Percentiles rank a stretch among this genome's conserved stretches.
phyloP scores from a whole-genome alignment of 2,797 vertebrate genomes.

The Babyrousa celebensis region DNA sequence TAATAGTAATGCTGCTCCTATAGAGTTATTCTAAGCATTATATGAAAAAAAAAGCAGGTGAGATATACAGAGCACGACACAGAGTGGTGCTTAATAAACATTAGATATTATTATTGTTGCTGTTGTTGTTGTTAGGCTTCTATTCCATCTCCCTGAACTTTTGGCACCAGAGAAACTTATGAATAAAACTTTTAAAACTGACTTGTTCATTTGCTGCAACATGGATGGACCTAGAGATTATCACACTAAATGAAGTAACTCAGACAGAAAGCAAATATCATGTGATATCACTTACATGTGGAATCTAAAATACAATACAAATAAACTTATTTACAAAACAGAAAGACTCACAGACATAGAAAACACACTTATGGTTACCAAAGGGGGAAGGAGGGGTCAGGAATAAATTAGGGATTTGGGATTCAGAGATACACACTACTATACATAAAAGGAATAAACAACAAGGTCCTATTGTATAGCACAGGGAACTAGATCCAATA shows the following conservation, averaged over 20 bases:
- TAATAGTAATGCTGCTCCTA: background rate
- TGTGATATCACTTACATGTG: background rate
- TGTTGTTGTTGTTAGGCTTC: background rate
- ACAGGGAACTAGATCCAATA: background rate
- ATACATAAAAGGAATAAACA: background rate
- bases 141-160: background rate
- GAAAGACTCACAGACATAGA: background rate
- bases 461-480: background rate
- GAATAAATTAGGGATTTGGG: background rate
- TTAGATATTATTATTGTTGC: background rate
- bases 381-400: background rate
- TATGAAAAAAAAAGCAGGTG: background rate
- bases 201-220: background rate
- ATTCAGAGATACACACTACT: background rate
- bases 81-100: background rate
- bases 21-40: background rate
- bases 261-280: background rate
- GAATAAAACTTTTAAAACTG: background rate
- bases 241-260: background rate
- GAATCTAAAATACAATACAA: background rate
- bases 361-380: background rate
- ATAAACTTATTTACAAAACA: background rate
- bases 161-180: background rate
- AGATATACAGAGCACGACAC: background rate
- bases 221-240: background rate